Evolutionary conservation across 2,888 invertebrate species (phyloP), one percentile per base, ranked within the genome.

Genomic region (Pseudoips prasinana): DNA sequence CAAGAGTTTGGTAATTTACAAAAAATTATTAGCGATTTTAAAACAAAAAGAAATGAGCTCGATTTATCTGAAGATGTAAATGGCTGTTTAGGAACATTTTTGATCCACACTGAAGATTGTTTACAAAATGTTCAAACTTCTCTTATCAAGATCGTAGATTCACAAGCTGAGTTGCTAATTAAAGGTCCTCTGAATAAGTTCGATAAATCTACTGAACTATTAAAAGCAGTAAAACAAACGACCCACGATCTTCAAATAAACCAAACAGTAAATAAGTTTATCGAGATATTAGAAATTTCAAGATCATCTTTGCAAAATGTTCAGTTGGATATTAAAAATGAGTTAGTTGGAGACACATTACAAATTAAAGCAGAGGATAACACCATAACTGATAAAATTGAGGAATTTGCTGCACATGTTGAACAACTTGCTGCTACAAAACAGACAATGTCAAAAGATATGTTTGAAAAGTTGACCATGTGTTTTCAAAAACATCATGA

Each of bases 1-100:
- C 81, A 84, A 57, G 77, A 84, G 48, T 83, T 79, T 47, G 64
- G 39, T 29, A 60, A 58, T 7, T 43, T 86, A 2, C 63, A 73
- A 48, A 58, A 37, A 27, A 61, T 59, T 1, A 65, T 84, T 5
- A 60, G 56, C 28, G 57, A 68, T 10, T 83, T 84, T 39, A 75
- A 75, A 56, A 31, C 35, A 2, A 69, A 73, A 29, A 53, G 47
- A 6, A 27, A 14, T 2, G 48, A 72, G 10, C 48, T 77, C 0
- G 56, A 49, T 2, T 35, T 79, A 5, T 53, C 75, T 1, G 53
- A 70, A 22, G 71, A 79, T 28, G 47, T 75, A 8, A 66, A 61
- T 33, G 50, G 38, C 2, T 66, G 58, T 37, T 48, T 83, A 8
- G 43, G 42, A 20, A 62, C 61, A 9, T 84, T 80, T 42, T 48